phyloP scores from a whole-genome alignment of 2,888 invertebrate genomes.

The Thalpophila matura region DNA sequence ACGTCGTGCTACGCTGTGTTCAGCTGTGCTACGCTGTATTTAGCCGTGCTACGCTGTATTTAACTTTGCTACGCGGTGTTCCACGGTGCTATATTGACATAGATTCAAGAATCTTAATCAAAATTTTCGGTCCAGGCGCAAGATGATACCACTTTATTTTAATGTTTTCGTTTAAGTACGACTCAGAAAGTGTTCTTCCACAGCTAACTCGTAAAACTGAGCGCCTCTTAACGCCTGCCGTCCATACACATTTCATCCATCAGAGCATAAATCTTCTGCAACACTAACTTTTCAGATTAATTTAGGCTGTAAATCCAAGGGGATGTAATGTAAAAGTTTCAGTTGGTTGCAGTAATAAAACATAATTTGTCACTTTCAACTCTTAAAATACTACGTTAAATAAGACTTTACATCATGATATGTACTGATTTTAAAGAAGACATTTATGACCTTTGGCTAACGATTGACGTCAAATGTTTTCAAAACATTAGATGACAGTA shows the following conservation, averaged over 20 bases:
- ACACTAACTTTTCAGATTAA: constrained; percentile 23
- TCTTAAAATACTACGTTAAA: no score
- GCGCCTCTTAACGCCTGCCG: constrained; percentile 13
- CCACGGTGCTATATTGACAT: background rate
- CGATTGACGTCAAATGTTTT: no score
- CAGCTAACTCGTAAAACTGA: constrained; percentile 43
- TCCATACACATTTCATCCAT: constrained; percentile 16
- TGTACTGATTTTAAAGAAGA: no score
- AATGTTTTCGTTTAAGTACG: background rate
- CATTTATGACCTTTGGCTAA: no score
- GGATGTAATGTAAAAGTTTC: constrained; percentile 1
- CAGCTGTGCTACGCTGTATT: background rate
- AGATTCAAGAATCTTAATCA: background rate
- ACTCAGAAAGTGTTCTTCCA: constrained; percentile 11
- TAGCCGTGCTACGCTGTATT: background rate
- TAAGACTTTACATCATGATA: no score
- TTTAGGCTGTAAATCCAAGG: constrained; percentile 28
- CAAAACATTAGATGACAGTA: no score
- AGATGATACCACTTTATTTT: constrained; percentile 4
- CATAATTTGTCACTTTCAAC: background rate
- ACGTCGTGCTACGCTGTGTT: background rate
- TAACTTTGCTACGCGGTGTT: background rate
- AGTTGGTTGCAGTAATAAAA: constrained; percentile 10
- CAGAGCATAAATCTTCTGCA: constrained; percentile 12
- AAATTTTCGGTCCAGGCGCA: background rate